Base-by-base conservation (phyloP, 2,113 vertebrate species). In the Camelus bactrianus region DNA sequence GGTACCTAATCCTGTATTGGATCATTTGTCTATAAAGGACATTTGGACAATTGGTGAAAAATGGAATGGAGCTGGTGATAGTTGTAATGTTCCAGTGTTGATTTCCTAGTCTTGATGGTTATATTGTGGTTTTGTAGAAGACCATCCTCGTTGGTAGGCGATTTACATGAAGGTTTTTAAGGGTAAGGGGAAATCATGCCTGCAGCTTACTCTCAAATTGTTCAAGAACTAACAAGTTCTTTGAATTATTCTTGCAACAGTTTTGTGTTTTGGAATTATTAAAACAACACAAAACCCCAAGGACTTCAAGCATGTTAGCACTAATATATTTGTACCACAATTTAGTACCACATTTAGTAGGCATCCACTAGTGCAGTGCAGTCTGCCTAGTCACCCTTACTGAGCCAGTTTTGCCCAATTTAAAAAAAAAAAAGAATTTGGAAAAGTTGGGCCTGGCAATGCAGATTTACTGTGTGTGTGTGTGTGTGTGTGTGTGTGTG, bases 251-350 rank as follows among this genome's bases (percentile, higher is more conserved):
- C 28, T 60, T 70, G 58, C 30, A 76, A 82, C 28, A 32, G 67
- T 38, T 95, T 24, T 76, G 7, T n/a, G 46, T 76, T 86, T 92
- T 50, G 15, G 56, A 90, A 75, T 75, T 58, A 80, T 58, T 30
- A 28, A 48, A 60, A 60, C 32, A 14, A 50, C 26, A 56, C 12
- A 73, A 48, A 81, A 89, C 42, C 54, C n/a, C 65, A 67, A 58
- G 48, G 54, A 64, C 35, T 79, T 85, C 38, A 69, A 65, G n/a
- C 56, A 5, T 13, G 42, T 24, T 32, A 14, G 48, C 6, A 22
- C 19, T 26, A 48, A 6, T 35, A 67, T 5, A 24, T n/a, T 77
- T 76, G 48, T n/a, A 67, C 79, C 52, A 16, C 52, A 22, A 5
- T 60, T 60, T 30, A 19, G n/a, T 46, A 22, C 13, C 3, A 15